Base-by-base conservation (phyloP, 2,797 vertebrate genomes). In the Gallinago solitaria region DNA sequence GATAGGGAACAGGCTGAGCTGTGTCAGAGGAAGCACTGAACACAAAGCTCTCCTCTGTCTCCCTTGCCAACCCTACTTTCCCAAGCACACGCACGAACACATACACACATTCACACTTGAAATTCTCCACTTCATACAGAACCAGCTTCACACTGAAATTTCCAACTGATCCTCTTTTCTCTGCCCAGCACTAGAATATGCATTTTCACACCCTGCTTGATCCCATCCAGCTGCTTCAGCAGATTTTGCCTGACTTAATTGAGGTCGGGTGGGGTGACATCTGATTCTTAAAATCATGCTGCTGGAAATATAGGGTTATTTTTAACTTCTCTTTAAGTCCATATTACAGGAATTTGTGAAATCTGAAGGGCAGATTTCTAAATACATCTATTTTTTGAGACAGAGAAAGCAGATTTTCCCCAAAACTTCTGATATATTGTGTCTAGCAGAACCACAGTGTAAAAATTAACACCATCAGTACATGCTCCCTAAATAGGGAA, bases 1-100 rank as follows among this genome's bases (percentile, higher is more conserved):
- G 97, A 93, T 92, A 94, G 92, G 86, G 96, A 97, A 93, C 96
- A 96, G 96, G 90, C 95, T 97, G 98, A 97, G 97, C 97, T 97
- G 97, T 96, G 88, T 94, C 95, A 93, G 95, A 95, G 91, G 85
- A 84, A 96, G 97, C 87, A 95, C 91, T 92, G 92, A 64, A 93
- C 98, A 99, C 99, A 99, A 99, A 99, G 99, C 98, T 90, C 96
- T 96, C 98, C 98, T 99, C 98, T 99, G 99, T 99, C 98, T 98
- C 94, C 95, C 97, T 96, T 97, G 97, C 98, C 98, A 98, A 98
- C 97, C 98, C 98, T 97, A 95, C 98, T 98, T 98, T 98, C 97
- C 98, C 93, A 88, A 63, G 95, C 97, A 97, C 95, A 96, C 97
- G 97, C 97, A 98, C 89, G 93, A 98, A 98, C 98, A 98, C 96